These are phyloP conservation scores for Sinocyclocheilus anophthalmus DNA, from an alignment of 2,113 vertebrate species.

Conservation along the genomic window DNA sequence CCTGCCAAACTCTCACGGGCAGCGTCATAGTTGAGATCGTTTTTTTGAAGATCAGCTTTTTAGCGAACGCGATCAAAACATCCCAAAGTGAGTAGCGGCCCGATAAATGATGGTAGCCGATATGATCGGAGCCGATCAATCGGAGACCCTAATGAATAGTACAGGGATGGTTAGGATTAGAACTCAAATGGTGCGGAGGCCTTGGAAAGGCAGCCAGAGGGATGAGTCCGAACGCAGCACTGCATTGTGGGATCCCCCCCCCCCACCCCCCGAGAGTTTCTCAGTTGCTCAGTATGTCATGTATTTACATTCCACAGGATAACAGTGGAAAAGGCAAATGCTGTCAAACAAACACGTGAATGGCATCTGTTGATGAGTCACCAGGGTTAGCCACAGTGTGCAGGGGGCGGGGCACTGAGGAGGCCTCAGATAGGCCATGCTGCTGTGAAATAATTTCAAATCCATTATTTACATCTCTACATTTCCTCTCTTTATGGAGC, in stretches of 20 bases:
- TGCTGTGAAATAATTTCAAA: slow-evolving; percentile 35
- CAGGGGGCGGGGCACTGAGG: background rate
- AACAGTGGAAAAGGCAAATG: background rate
- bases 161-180: background rate
- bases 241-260: background rate
- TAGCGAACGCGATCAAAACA: too few species aligned
- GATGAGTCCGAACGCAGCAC: background rate
- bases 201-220: background rate
- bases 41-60: too few species aligned
- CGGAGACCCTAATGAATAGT: background rate
- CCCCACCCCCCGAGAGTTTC: background rate
- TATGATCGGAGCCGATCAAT: too few species aligned
- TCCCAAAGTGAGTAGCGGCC: too few species aligned
- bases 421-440: background rate
- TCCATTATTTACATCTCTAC: slow-evolving; percentile 56
- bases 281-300: slow-evolving; percentile 1
- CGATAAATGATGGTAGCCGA: too few species aligned
- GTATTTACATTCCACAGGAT: slow-evolving; percentile 25
- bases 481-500: slow-evolving; percentile 57
- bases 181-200: background rate
- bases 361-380: slow-evolving; percentile 49
- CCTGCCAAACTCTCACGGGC: too few species aligned
- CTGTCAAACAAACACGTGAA: slow-evolving; percentile 38
- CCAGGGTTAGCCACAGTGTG: slow-evolving; percentile 49
- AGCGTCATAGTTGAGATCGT: too few species aligned